phyloP scores from a whole-genome alignment of 2,113 vertebrate genomes.

The Tachysurus fulvidraco region DNA sequence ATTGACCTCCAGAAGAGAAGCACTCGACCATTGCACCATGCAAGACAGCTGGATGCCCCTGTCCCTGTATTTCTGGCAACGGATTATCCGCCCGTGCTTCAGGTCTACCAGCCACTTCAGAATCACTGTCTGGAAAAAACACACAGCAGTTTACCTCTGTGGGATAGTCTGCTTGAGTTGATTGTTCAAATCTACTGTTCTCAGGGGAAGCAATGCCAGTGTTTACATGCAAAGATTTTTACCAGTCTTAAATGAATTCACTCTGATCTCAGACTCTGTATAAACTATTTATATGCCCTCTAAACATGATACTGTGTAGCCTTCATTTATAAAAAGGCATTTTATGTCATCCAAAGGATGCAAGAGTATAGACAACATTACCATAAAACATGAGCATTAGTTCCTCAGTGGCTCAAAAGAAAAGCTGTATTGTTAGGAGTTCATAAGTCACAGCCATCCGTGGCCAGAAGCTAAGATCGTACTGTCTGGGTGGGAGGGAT shows the following conservation, averaged over 20 bases:
- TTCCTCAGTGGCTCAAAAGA: background rate
- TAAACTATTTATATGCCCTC: background rate
- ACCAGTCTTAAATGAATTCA: background rate
- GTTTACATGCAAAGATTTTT: background rate
- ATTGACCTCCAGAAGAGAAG: slow-evolving; percentile 56
- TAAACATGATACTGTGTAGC: background rate
- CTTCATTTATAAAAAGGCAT: background rate
- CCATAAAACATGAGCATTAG: no score
- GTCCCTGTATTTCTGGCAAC: slow-evolving; percentile 49
- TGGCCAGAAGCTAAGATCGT: background rate
- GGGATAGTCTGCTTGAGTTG: slow-evolving; percentile 33
- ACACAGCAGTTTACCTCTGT: slow-evolving; percentile 20
- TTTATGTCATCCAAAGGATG: background rate
- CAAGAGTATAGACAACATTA: background rate
- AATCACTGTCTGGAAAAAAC: slow-evolving; percentile 29
- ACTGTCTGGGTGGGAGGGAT: background rate
- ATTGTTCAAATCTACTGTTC: slow-evolving; percentile 40
- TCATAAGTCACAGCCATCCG: background rate
- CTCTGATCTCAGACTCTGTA: background rate
- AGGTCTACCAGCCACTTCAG: slow-evolving; percentile 19
- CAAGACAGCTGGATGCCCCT: slow-evolving; percentile 54
- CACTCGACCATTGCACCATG: slow-evolving; percentile 50
- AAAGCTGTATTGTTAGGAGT: background rate
- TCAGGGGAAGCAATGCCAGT: background rate
- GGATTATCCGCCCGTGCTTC: slow-evolving; percentile 57